Conservation (phyloP, 2,888 invertebrate species). For the Syrista parreyssii region DNA sequence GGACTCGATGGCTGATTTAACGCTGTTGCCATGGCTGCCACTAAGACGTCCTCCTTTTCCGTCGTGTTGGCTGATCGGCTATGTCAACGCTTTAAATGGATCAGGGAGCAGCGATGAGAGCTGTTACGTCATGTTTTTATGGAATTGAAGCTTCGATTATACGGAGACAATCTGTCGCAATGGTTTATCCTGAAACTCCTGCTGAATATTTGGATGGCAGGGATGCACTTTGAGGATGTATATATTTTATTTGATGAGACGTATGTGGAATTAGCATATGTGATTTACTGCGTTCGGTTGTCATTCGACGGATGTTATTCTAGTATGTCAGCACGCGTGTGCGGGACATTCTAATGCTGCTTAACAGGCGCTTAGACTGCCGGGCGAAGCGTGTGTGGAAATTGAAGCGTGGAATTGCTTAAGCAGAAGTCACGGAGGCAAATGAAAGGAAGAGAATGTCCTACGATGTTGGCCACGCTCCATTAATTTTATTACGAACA, state of each 20-base stretch:
- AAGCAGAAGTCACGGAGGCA: conserved; percentile 46
- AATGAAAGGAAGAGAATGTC: conserved; percentile 48
- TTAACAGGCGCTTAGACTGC: conserved; percentile 1
- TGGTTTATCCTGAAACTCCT: not conserved
- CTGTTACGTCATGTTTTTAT: no score
- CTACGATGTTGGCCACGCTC: conserved; percentile 49
- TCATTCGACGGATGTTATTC: not conserved
- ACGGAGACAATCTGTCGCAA: no score
- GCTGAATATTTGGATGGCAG: not conserved
- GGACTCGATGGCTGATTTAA: not conserved
- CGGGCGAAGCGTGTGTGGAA: conserved; percentile 16
- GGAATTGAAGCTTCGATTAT: no score
- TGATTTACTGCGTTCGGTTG: not conserved
- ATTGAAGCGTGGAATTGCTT: conserved; percentile 50
- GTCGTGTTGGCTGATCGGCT: not conserved
- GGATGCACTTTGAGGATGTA: not conserved
- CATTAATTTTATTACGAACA: conserved; percentile 59
- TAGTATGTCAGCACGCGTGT: not conserved
- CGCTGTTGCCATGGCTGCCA: not conserved
- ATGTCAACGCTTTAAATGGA: no score
- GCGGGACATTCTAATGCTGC: not conserved
- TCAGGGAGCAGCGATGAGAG: no score
- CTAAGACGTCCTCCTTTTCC: not conserved
- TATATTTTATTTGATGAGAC: not conserved
- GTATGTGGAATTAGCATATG: not conserved